Conservation (phyloP, 2,113 vertebrate species). For the Egretta garzetta region DNA sequence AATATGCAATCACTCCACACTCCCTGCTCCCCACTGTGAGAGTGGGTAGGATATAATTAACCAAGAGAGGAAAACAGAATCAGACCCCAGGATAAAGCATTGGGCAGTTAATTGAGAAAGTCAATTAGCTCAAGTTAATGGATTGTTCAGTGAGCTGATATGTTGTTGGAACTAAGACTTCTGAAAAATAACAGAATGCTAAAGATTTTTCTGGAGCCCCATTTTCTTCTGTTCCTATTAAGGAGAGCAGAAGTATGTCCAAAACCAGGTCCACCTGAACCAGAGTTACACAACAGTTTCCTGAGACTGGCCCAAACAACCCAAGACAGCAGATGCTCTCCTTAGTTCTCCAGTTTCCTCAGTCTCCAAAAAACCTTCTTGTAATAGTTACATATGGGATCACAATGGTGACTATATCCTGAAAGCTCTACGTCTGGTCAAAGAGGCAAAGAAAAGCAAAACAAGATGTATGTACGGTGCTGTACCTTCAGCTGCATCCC, state of each 20-base stretch:
- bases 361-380: background rate
- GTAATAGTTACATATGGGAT: background rate
- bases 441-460: background rate
- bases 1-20: background rate
- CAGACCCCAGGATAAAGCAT: background rate
- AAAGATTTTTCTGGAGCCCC: background rate
- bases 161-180: background rate
- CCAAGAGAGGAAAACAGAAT: background rate
- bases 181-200: background rate
- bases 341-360: background rate
- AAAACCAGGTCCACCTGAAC: background rate
- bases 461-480: too few relatives aligned
- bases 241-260: background rate
- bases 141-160: background rate
- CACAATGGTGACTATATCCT: background rate
- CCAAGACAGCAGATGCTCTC: background rate
- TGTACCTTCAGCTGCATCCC: background rate
- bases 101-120: background rate
- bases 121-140: background rate
- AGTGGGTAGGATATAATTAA: background rate
- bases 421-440: background rate
- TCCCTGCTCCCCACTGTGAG: background rate
- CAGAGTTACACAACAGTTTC: background rate
- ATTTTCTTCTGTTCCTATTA: background rate
- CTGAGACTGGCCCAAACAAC: background rate